These are phyloP conservation scores for Psephotus haematonotus DNA, from an alignment of 2,113 vertebrate species.

Conservation along the genomic window DNA sequence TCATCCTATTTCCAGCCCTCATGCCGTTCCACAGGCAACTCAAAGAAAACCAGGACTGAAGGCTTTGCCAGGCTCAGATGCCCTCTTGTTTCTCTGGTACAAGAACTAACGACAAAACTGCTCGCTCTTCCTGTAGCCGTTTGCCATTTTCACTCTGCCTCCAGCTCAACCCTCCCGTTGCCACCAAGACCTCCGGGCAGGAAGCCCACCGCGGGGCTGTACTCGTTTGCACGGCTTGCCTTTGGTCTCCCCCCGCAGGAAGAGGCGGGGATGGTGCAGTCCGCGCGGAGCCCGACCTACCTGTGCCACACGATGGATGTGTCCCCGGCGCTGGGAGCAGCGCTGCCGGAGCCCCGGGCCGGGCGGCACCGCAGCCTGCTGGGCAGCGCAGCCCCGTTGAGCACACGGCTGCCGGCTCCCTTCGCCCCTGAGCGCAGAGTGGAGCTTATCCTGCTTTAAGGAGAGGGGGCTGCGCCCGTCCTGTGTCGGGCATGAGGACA, in stretches of 20 bases:
- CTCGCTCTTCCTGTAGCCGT: background rate
- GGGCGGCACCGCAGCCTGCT: background rate
- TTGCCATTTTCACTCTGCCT: background rate
- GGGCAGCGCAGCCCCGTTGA: background rate
- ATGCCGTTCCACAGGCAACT: background rate
- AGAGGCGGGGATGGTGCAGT: background rate
- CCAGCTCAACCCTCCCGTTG: background rate
- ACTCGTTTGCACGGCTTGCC: accelerated
- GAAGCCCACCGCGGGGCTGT: background rate
- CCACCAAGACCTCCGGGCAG: background rate
- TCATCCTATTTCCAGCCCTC: background rate
- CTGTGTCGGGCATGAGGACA: background rate
- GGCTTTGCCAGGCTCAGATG: background rate
- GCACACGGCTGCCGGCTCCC: background rate
- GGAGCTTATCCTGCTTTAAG: background rate
- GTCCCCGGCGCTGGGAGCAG: background rate
- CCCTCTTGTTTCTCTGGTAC: background rate
- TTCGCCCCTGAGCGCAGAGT: accelerated
- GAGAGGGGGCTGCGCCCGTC: background rate
- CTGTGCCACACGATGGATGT: background rate
- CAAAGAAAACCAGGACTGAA: background rate
- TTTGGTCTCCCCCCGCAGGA: accelerated
- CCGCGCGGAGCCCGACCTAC: background rate
- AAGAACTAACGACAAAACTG: background rate
- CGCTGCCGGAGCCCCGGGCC: background rate